Conservation (phyloP, 2,113 vertebrate genomes). For the Pterocles gutturalis region DNA sequence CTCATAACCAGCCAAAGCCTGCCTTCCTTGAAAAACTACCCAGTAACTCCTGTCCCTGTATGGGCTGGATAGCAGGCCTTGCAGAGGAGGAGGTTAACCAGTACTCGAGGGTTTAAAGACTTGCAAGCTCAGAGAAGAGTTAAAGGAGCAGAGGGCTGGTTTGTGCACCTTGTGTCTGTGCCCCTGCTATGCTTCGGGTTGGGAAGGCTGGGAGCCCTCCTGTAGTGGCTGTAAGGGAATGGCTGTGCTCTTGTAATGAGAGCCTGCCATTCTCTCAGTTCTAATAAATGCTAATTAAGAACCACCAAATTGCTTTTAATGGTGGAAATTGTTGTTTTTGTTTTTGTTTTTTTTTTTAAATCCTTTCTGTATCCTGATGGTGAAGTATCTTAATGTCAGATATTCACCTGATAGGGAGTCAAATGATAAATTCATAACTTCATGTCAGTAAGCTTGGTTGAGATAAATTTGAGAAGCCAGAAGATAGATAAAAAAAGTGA, state of each 20-base stretch:
- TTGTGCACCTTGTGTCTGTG: rapidly evolving
- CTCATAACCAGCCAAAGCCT: background rate
- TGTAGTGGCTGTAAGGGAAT: background rate
- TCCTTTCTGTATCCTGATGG: background rate
- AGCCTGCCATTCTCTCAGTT: rapidly evolving
- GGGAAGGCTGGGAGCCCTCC: background rate
- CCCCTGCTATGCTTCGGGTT: rapidly evolving
- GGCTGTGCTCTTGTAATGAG: rapidly evolving
- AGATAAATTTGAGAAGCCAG: background rate
- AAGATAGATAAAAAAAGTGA: background rate
- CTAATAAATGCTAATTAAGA: background rate
- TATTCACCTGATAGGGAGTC: background rate
- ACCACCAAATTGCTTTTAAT: background rate
- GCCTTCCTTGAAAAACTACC: background rate
- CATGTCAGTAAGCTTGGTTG: background rate
- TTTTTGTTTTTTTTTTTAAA: background rate
- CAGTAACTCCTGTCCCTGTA: background rate
- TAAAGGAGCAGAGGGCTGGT: background rate
- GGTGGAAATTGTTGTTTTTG: background rate
- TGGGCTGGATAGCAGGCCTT: background rate
- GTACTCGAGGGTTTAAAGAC: background rate
- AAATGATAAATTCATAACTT: background rate
- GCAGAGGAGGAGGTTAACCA: background rate
- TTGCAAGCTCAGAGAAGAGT: background rate
- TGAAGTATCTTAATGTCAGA: background rate